Evolutionary conservation across 2,888 invertebrate species (phyloP).

Genomic region (Synergus gifuensis): DNA sequence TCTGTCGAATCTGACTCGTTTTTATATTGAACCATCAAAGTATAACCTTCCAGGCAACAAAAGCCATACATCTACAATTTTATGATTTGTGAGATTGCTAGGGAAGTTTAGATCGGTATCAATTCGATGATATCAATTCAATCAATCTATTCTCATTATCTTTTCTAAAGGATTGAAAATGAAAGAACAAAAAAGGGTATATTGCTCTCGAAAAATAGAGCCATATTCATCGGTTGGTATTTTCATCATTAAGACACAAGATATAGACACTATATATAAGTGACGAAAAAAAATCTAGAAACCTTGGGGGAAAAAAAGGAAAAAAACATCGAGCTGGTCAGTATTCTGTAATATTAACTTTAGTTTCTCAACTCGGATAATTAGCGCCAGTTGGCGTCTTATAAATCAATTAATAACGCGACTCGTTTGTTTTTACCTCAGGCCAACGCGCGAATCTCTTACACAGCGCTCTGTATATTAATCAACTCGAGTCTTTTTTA

Average conservation of each 20-base stretch:
- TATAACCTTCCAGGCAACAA: background rate
- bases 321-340: constrained; percentile 5
- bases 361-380: constrained; percentile 43
- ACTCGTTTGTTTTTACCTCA: constrained; percentile 45
- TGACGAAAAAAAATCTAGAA: background rate
- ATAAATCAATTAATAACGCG: constrained; percentile 52
- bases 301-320: background rate
- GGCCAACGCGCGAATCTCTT: constrained; percentile 43
- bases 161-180: background rate
- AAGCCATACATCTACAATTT: background rate
- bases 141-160: background rate
- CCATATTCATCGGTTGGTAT: background rate
- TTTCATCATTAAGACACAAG: background rate
- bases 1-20: constrained; percentile 30
- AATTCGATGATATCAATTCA: background rate
- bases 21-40: constrained; percentile 19
- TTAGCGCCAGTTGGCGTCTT: constrained; percentile 50
- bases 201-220: too few species aligned
- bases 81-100: background rate
- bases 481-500: background rate
- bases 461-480: constrained; percentile 7
- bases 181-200: background rate
- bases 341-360: constrained; percentile 4
- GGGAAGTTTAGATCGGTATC: background rate
- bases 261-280: background rate